Evolutionary conservation across 2,888 invertebrate species (phyloP), one percentile per base, ranked within the genome.

Genomic region (Boloria selene): DNA sequence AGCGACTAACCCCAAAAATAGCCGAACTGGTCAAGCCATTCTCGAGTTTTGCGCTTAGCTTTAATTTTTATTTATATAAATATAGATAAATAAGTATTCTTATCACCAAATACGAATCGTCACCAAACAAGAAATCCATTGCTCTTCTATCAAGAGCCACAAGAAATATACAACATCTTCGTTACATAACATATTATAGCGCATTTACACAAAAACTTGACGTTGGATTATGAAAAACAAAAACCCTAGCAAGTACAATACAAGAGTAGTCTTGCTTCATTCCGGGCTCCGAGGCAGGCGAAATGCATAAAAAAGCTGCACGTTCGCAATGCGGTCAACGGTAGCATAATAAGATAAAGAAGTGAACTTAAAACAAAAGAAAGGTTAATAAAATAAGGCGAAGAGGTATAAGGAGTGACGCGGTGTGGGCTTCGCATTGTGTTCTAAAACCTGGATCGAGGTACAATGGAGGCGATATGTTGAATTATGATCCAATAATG

Each of bases 261-360:
- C 84, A 85, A 74, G 79, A 79, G 82, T 84, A 79, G 89, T 88
- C 88, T 88, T 90, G 88, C 90, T 90, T 87, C 91, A 91, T 92
- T 92, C 91, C 88, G 81, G 81, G 81, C 83, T 79, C 78, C 78
- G 77, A 75, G 61, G 65, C 69, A 10, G 69, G 68, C 70, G 65
- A 74, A 68, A 72, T 67, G 86, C 85, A 79, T 86, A 90, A 91
- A 90, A 90, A 90, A 85, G 82, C 84, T 79, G 81, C 81, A 77
- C 82, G 80, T 79, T 82, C 22, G 85, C 88, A 84, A 84, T 82
- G 87, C 85, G 87, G 85, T 84, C 86, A 88, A 90, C 90, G 89
- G 91, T 90, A 91, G 91, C 91, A 91, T 92, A 92, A 92, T 92
- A 92, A 92, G 91, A 90, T 91, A 92, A 92, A 92, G 87, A 89